Evolutionary conservation across 2,113 vertebrate species (phyloP).

Genomic region (Callorhinus ursinus): DNA sequence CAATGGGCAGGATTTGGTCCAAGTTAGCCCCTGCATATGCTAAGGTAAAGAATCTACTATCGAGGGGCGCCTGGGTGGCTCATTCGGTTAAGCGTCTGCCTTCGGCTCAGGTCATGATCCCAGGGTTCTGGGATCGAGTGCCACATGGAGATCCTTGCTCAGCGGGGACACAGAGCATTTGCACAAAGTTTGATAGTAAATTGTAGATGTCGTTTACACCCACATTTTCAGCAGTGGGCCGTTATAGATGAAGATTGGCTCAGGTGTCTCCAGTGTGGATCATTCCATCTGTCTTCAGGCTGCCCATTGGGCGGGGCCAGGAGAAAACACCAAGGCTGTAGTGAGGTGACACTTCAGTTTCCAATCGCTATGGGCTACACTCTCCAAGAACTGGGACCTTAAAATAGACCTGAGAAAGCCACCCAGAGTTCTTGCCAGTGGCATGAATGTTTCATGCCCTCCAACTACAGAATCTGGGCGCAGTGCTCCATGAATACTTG

Average conservation of each 20-base stretch:
- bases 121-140: too few species aligned
- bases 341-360: neutral
- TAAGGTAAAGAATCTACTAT: neutral
- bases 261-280: neutral
- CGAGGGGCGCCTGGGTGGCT: too few species aligned
- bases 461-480: neutral
- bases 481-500: neutral
- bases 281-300: fast-evolving
- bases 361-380: too few species aligned
- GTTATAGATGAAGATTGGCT: neutral
- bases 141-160: too few species aligned
- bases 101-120: neutral
- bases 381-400: neutral
- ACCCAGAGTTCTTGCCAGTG: neutral
- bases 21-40: too few species aligned
- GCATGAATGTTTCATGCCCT: neutral
- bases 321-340: fast-evolving
- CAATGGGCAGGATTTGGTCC: neutral
- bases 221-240: neutral
- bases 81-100: neutral
- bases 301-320: fast-evolving
- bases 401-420: constrained; percentile 22
- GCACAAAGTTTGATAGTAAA: neutral
- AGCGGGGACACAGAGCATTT: neutral
- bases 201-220: fast-evolving